Conservation (phyloP, 2,797 vertebrate genomes). For the Tiaroga cobitis region DNA sequence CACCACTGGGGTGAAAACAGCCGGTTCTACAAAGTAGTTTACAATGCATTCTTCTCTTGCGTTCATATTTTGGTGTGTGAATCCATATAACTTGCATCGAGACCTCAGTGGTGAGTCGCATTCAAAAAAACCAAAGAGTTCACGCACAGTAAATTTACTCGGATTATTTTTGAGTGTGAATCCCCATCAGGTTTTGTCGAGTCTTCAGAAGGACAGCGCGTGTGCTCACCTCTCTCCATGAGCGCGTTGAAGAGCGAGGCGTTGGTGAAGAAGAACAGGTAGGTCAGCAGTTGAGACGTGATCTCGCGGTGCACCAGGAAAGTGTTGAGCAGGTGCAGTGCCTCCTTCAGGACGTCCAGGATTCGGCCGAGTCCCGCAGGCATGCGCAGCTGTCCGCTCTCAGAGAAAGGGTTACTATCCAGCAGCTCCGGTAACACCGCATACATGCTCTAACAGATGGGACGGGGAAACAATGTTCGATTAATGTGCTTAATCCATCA, state of each 20-base stretch:
- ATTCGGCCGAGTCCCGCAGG: conserved; percentile 71
- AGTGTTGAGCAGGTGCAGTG: conserved; percentile 72
- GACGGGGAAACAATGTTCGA: background rate
- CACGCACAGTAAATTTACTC: background rate
- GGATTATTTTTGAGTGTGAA: background rate
- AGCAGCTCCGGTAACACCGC: conserved; percentile 73
- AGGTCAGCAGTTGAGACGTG: conserved; percentile 77
- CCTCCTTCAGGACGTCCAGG: conserved; percentile 78
- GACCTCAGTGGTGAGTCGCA: background rate
- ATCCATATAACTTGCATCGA: background rate
- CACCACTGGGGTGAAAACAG: background rate
- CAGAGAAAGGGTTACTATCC: conserved; percentile 82
- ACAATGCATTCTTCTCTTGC: too few relatives aligned
- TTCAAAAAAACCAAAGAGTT: background rate
- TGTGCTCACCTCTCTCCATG: conserved; percentile 80
- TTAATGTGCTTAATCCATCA: background rate
- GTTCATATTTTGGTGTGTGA: background rate
- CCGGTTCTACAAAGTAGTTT: background rate
- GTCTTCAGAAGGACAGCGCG: background rate
- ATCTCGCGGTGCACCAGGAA: conserved; percentile 80
- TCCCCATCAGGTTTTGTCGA: background rate
- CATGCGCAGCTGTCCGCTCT: conserved; percentile 71
- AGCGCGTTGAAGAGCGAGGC: conserved; percentile 83
- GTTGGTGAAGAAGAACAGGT: conserved; percentile 85
- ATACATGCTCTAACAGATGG: conserved; percentile 77